Conservation (phyloP, 2,113 vertebrate genomes). For the Holacanthus passer region DNA sequence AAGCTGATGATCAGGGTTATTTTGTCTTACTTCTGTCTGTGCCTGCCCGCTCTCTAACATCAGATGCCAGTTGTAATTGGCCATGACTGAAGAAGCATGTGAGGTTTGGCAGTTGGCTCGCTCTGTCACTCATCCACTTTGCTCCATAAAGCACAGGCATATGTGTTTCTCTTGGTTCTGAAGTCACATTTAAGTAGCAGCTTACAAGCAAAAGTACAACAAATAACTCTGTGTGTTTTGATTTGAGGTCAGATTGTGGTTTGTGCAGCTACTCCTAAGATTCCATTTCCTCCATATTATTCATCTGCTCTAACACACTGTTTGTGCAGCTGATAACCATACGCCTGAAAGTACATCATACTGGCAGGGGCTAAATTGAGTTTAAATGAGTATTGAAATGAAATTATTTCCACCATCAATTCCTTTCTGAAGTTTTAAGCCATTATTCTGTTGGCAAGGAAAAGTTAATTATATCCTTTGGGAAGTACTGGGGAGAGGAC, state of each 20-base stretch:
- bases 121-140: slow-evolving; percentile 28
- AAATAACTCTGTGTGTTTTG: slow-evolving; percentile 12
- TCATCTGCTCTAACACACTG: slow-evolving; percentile 59
- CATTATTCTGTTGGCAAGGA: slow-evolving; percentile 54
- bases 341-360: slow-evolving; percentile 76
- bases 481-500: slow-evolving; percentile 39
- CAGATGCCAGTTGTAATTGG: slow-evolving; percentile 56
- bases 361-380: slow-evolving; percentile 66
- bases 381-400: slow-evolving; percentile 68
- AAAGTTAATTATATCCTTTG: slow-evolving; percentile 60
- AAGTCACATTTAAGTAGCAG: slow-evolving; percentile 28
- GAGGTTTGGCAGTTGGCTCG: slow-evolving; percentile 26
- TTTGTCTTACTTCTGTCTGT: slow-evolving; percentile 48
- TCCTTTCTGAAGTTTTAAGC: slow-evolving; percentile 51
- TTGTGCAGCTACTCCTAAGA: slow-evolving; percentile 57
- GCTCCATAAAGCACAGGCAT: slow-evolving; percentile 4
- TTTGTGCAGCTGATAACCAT: slow-evolving; percentile 78
- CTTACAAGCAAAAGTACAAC: slow-evolving; percentile 38
- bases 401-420: slow-evolving; percentile 65
- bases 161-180: slow-evolving; percentile 17
- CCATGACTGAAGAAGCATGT: slow-evolving; percentile 48
- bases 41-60: slow-evolving; percentile 44
- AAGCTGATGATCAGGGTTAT: slow-evolving; percentile 33
- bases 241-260: slow-evolving; percentile 36
- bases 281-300: slow-evolving; percentile 63